Evolutionary conservation across 2,888 invertebrate genomes (phyloP).

Genomic region (Drosophila aldrichi): DNA sequence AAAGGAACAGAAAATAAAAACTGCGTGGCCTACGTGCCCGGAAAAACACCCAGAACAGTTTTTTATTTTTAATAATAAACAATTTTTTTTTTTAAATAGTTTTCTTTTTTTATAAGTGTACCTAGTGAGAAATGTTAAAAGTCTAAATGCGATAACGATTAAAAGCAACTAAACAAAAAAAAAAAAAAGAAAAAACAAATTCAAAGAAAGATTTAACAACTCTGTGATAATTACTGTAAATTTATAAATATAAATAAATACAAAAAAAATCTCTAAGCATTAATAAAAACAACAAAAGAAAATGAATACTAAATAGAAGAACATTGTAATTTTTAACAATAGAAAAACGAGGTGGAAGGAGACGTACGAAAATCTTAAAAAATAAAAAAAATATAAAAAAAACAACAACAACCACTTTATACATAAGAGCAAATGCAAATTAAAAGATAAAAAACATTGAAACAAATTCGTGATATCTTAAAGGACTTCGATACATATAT

Average conservation of each 20-base stretch:
- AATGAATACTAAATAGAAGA: conserved; percentile 71
- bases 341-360: conserved; percentile 61
- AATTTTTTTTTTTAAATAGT: conserved; percentile 74
- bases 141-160: conserved; percentile 77
- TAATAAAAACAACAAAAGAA: conserved; percentile 55
- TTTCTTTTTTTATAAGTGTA: conserved; percentile 82
- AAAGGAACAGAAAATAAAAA: conserved; percentile 38
- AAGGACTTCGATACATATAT: conserved; percentile 86
- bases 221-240: conserved; percentile 86
- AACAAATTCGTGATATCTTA: conserved; percentile 86
- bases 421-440: conserved; percentile 82
- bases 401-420: conserved; percentile 70
- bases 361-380: conserved; percentile 71
- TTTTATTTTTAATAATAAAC: conserved; percentile 52
- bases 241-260: conserved; percentile 83
- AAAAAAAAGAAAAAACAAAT: conserved; percentile 80
- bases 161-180: conserved; percentile 75
- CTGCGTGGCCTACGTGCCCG: conserved; percentile 72
- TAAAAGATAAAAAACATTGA: conserved; percentile 85
- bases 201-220: conserved; percentile 86
- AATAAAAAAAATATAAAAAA: conserved; percentile 38
- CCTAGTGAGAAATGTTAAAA: conserved; percentile 85
- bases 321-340: conserved; percentile 77
- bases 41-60: conserved; percentile 53
- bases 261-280: conserved; percentile 74